Base-by-base conservation (phyloP, 2,113 vertebrate genomes). In the Nerophis ophidion region DNA sequence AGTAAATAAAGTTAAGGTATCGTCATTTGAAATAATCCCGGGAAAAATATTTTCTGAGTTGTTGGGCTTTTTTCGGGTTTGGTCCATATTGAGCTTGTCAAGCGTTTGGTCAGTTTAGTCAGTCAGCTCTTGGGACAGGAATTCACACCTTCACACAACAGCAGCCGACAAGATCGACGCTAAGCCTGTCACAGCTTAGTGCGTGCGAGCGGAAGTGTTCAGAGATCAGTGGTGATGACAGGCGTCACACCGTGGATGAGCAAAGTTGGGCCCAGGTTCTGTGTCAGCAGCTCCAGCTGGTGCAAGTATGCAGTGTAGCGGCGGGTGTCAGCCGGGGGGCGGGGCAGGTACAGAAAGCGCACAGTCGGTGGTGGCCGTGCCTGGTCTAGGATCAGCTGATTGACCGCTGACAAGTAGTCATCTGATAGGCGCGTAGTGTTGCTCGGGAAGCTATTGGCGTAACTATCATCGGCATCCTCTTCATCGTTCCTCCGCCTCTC, bases 151-250 rank as follows among this genome's bases (percentile, higher is more conserved):
- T 15, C 12, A 38, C 5, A 56, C 38, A 58, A 33, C 26, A 50
- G 34, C 57, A 47, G 47, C n/a, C 13, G 17, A 14, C 4, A 17
- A n/a, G 3, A 42, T 15, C 6, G 11, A 13, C 17, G 45, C 55
- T 14, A n/a, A 56, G 17, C 60, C 58, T 34, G 49, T 0, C 34
- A 19, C 17, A 15, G 38, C 48, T 47, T 50, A 10, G 4, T 51
- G 71, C 8, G 16, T 36, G 35, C 33, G 13, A 19, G 9, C 9
- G 26, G 52, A 8, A 42, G 1, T 34, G 50, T 11, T 91, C 81
- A 96, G 15, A 96, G 92, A 80, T 95, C 92, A 6, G 93, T 95
- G 82, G 92, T 95, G 82, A 93, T 93, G 76, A 96, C 94, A 0
- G 93, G 93, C 0, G 91, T 94, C 70, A 95, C 90, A 11, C 94